Percentiles rank a stretch among this genome's conserved stretches.
These are phyloP conservation scores for Gopherus flavomarginatus DNA, from an alignment of 2,113 vertebrate species.

Conservation along the genomic window DNA sequence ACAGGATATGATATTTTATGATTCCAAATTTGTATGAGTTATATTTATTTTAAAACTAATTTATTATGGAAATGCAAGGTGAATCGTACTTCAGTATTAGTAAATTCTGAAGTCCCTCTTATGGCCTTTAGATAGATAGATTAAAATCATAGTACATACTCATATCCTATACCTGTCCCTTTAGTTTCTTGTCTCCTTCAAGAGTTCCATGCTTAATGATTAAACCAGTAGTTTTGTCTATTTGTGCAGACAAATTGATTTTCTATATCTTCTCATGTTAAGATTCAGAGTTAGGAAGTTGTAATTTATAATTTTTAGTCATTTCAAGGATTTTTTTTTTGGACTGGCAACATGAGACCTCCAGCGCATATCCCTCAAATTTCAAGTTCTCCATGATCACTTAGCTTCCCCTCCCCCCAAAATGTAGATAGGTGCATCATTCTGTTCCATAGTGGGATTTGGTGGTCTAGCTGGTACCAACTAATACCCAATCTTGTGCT, in stretches of 20 bases:
- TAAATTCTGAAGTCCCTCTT: too few relatives aligned
- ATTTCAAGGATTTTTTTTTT: too few relatives aligned
- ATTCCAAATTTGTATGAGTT: not conserved
- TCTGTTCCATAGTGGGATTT: too few relatives aligned
- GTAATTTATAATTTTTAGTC: too few relatives aligned
- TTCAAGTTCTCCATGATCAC: too few relatives aligned
- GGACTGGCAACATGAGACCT: too few relatives aligned
- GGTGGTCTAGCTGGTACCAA: too few relatives aligned
- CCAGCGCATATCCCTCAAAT: too few relatives aligned
- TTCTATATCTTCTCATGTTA: not conserved
- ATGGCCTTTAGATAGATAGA: not conserved
- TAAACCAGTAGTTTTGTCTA: not conserved
- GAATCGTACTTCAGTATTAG: not conserved
- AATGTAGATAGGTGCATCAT: too few relatives aligned
- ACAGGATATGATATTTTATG: not conserved
- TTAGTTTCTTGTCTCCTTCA: not conserved
- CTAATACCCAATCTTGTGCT: too few relatives aligned
- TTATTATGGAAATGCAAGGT: not conserved
- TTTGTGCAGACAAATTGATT: not conserved
- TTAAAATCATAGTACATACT: not conserved
- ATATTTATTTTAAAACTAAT: not conserved
- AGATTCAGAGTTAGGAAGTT: not conserved
- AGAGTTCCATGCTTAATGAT: not conserved
- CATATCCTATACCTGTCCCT: not conserved
- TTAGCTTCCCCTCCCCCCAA: too few relatives aligned